Conservation (phyloP, 1,140 invertebrate genomes). For the Psix sp. region DNA sequence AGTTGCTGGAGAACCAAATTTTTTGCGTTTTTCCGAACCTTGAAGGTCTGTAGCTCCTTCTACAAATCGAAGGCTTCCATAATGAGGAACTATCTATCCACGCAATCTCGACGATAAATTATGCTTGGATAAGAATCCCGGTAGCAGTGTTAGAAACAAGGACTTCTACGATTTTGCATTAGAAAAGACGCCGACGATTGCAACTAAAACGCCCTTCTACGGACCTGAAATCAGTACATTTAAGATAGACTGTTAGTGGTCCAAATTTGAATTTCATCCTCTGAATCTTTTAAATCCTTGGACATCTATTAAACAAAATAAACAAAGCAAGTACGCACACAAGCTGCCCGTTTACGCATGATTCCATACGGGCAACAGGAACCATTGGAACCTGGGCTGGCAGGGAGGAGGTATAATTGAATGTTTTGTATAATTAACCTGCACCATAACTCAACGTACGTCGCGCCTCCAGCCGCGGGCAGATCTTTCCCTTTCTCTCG, state of each 20-base stretch:
- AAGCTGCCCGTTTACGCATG: constrained; percentile 49
- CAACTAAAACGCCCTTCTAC: constrained; percentile 9
- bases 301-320: constrained; percentile 10
- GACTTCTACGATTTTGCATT: constrained; percentile 29
- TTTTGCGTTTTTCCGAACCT: no score
- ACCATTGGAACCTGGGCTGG: constrained; percentile 34
- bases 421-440: constrained; percentile 79
- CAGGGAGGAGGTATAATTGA: constrained; percentile 76
- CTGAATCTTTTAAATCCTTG: no score
- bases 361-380: constrained; percentile 20
- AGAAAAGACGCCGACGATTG: constrained; percentile 40
- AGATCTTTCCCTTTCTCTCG: constrained; percentile 55
- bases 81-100: constrained; percentile 30
- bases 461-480: constrained; percentile 76
- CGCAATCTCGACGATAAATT: constrained; percentile 42
- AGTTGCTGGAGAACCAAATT: neutral
- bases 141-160: constrained; percentile 48
- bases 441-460: constrained; percentile 77
- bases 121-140: constrained; percentile 21
- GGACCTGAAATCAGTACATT: no score
- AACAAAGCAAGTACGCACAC: constrained; percentile 26
- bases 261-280: no score
- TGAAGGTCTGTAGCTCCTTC: neutral
- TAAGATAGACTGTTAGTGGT: no score
- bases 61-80: constrained; percentile 16